phyloP scores from a whole-genome alignment of 2,113 vertebrate genomes.

The Drymodes brunneopygia region DNA sequence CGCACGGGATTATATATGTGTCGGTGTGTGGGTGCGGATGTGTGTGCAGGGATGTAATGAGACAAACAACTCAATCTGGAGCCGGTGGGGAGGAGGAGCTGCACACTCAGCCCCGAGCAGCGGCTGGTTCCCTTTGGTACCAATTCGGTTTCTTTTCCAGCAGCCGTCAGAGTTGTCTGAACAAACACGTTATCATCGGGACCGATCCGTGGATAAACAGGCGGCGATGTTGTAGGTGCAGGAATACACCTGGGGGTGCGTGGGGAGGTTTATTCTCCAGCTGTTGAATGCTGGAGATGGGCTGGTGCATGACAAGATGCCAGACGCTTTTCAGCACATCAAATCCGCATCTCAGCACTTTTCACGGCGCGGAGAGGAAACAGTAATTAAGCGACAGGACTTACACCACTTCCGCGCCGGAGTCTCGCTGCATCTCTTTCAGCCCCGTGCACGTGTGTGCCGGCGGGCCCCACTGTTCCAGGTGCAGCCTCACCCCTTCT shows the following conservation, averaged over 20 bases:
- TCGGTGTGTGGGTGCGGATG: neutral
- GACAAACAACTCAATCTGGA: slow-evolving; percentile 45
- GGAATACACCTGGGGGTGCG: neutral
- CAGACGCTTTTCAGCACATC: slow-evolving; percentile 37
- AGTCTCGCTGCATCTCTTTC: neutral
- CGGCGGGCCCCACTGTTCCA: neutral
- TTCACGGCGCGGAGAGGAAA: neutral
- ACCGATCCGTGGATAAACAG: neutral
- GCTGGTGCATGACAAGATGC: slow-evolving; percentile 24
- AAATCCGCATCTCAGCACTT: slow-evolving; percentile 22
- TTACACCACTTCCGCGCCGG: neutral
- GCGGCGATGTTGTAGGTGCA: neutral
- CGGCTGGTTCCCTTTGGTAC: neutral
- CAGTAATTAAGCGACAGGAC: slow-evolving; percentile 1
- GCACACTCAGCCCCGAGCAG: neutral
- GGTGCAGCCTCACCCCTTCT: neutral
- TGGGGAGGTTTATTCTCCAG: neutral
- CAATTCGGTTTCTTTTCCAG: neutral
- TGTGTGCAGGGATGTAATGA: slow-evolving; percentile 19
- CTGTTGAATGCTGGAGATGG: slow-evolving; percentile 21
- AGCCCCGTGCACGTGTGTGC: neutral
- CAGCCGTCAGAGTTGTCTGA: neutral
- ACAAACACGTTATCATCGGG: neutral
- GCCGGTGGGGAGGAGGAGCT: neutral
- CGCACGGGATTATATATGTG: slow-evolving; percentile 13